These are phyloP conservation scores for Sphaerophoria taeniata DNA, from an alignment of 2,888 invertebrate species.

Conservation along the genomic window DNA sequence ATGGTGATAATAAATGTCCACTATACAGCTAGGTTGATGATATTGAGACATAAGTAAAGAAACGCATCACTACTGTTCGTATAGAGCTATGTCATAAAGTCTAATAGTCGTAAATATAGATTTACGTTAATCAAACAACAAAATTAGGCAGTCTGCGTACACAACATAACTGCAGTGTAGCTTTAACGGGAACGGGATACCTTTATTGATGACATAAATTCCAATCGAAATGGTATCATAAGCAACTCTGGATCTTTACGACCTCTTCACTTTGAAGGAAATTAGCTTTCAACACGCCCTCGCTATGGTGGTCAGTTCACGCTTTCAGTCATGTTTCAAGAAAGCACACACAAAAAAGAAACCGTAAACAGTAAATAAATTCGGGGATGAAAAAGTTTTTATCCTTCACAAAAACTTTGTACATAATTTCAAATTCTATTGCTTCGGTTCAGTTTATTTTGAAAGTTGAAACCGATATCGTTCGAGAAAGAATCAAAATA, in stretches of 20 bases:
- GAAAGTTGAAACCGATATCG: too few species aligned
- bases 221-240: conserved; percentile 69
- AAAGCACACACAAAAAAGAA: too few species aligned
- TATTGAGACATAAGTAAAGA: conserved; percentile 56
- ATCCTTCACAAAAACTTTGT: too few species aligned
- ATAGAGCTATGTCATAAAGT: conserved; percentile 78
- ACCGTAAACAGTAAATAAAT: too few species aligned
- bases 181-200: conserved; percentile 49
- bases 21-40: conserved; percentile 43
- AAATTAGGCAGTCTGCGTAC: conserved; percentile 46
- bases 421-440: too few species aligned
- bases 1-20: conserved; percentile 59
- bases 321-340: background rate
- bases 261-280: background rate
- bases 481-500: too few species aligned
- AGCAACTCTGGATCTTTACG: conserved; percentile 35
- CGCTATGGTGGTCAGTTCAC: background rate
- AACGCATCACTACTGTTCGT: conserved; percentile 22
- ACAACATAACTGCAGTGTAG: background rate
- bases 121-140: conserved; percentile 75
- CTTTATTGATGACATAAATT: conserved; percentile 74
- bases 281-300: background rate
- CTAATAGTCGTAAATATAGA: conserved; percentile 82
- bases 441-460: too few species aligned
- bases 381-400: too few species aligned